Evolutionary conservation across 2,797 vertebrate species (phyloP).

Genomic region (Gambusia yucatana): DNA sequence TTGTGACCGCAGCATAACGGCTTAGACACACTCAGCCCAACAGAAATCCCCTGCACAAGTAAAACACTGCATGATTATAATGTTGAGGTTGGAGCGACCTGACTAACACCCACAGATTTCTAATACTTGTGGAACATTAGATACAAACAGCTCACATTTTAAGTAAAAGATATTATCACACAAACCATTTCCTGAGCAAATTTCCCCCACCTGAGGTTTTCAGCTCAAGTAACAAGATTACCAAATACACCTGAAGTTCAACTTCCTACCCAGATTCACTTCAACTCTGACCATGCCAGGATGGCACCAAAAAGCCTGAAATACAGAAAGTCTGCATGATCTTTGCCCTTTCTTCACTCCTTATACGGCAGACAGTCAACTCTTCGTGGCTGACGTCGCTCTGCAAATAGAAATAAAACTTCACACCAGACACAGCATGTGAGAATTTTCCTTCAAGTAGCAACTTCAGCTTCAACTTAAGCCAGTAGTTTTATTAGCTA

Average conservation of each 20-base stretch:
- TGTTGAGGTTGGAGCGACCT: not conserved
- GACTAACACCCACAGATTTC: not conserved
- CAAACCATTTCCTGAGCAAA: conserved; percentile 21
- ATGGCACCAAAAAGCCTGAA: not conserved
- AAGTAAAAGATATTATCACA: conserved; percentile 5
- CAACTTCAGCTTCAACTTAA: not conserved
- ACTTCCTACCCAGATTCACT: not conserved
- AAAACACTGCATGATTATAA: not conserved
- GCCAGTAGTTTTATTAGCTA: not conserved
- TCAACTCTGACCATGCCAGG: not conserved
- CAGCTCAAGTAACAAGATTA: not conserved
- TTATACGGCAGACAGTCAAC: not conserved
- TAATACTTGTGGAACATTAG: not conserved
- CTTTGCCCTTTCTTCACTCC: not conserved
- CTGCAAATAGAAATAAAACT: not conserved
- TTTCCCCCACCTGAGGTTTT: conserved; percentile 9
- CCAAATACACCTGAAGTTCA: not conserved
- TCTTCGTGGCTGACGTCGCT: not conserved
- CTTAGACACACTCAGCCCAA: not conserved
- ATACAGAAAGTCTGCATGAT: not conserved
- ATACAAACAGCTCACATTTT: not conserved
- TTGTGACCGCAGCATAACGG: too few species aligned
- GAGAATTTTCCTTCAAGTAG: not conserved
- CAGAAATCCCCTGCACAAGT: not conserved
- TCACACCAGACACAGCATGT: not conserved